Evolutionary conservation across 1,140 invertebrate genomes (phyloP).

Genomic region (Drosophila novamexicana): DNA sequence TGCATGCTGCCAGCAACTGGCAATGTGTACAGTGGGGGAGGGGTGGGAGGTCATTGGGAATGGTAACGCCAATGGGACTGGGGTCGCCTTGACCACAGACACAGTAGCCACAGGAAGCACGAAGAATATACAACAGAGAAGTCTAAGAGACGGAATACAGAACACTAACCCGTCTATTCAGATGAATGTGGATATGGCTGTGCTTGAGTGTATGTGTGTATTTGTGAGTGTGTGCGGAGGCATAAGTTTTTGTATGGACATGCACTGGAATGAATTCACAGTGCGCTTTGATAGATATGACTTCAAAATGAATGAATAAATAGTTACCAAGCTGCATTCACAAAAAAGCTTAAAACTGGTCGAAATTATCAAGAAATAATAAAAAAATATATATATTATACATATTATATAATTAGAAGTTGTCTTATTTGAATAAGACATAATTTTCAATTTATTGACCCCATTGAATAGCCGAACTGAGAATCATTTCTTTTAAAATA

Average conservation of each 20-base stretch:
- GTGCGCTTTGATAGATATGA: not conserved
- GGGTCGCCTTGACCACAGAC: conserved; percentile 31
- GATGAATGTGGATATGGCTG: not conserved
- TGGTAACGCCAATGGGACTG: conserved; percentile 1
- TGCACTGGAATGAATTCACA: conserved; percentile 1
- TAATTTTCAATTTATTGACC: too few relatives aligned
- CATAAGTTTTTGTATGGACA: not conserved
- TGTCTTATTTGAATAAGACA: too few relatives aligned
- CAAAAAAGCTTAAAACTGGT: too few relatives aligned
- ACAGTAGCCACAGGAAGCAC: conserved; percentile 28
- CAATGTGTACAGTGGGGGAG: conserved; percentile 11
- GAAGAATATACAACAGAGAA: conserved; percentile 19
- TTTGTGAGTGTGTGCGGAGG: not conserved
- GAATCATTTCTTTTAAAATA: too few relatives aligned
- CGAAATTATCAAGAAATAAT: too few relatives aligned
- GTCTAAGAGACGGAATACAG: conserved; percentile 1
- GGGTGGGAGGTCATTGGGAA: not conserved
- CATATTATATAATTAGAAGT: too few relatives aligned
- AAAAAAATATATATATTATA: too few relatives aligned
- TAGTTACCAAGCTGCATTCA: not conserved
- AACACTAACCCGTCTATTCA: conserved; percentile 7
- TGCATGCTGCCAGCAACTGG: conserved; percentile 48
- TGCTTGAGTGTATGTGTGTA: not conserved
- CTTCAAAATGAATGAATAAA: not conserved
- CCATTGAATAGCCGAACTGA: too few relatives aligned